Evolutionary conservation across 2,888 invertebrate species (phyloP), one percentile per base, ranked within the genome.

Genomic region (Siphlonurus alternatus): DNA sequence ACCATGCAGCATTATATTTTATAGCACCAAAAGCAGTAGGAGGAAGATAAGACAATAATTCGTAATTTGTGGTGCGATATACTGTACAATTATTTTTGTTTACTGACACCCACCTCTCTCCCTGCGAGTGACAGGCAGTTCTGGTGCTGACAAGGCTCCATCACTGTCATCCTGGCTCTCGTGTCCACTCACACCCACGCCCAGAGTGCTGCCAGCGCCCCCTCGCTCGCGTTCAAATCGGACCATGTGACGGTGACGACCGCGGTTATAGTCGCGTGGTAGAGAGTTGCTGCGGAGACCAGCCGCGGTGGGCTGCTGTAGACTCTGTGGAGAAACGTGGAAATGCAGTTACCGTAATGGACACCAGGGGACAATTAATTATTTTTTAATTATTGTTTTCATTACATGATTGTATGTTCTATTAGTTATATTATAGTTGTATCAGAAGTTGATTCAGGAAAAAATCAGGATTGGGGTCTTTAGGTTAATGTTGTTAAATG

Each of bases 141-240:
- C 90, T 20, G 89, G 89, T 22, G 89, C 89, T 61, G 88, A 89
- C 66, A 88, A 80, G 66, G 87, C 87, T 62, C 88, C 89, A 74
- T 89, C 89, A 70, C 84, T 83, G 74, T 89, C 89, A 72, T 89
- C 88, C 75, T 87, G 84, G 67, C 78, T 74, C 69, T 84, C 84
- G 19, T 78, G 74, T 67, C 80, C 78, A 76, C 53, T 67, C 66
- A 60, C 70, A 69, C 63, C 72, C 23, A 69, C 68, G 51, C 67
- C 67, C 63, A 70, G 66, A 69, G 69, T 56, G 69, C 65, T 59
- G 67, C 66, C 62, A 65, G 66, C 61, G 25, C 66, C 67, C 53
- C 70, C 70, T 2, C 73, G 72, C 67, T 74, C 76, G 67, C 70
- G 70, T 67, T 70, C 73, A 70, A 71, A 75, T 63, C 71, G 70